These are phyloP conservation scores for Semaprochilodus insignis DNA, from an alignment of 2,797 vertebrate genomes.

Conservation along the genomic window DNA sequence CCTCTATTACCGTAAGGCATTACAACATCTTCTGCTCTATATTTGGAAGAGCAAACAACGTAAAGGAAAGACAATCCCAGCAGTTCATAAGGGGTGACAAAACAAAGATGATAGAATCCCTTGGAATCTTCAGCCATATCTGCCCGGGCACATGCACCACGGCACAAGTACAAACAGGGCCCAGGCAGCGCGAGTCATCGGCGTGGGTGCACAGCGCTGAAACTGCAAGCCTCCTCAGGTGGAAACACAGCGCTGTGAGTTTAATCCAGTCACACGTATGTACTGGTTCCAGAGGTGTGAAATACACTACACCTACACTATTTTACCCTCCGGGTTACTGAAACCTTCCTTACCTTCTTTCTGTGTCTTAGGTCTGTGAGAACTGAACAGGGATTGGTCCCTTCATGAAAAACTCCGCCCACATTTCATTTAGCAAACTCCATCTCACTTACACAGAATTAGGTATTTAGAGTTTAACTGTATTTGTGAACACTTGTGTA, in stretches of 20 bases:
- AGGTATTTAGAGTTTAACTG: too few species aligned
- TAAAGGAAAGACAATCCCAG: slow-evolving; percentile 47
- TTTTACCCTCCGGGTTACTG: neutral
- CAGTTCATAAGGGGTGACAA: slow-evolving; percentile 39
- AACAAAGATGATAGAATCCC: slow-evolving; percentile 42
- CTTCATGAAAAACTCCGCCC: too few species aligned
- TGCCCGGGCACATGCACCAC: slow-evolving; percentile 9
- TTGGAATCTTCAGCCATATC: slow-evolving; percentile 24
- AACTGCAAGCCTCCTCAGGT: neutral
- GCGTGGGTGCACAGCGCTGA: neutral
- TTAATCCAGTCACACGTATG: neutral
- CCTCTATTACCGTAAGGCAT: slow-evolving; percentile 43
- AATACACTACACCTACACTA: neutral
- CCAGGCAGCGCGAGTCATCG: too few species aligned
- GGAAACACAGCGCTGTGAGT: neutral
- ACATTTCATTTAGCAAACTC: too few species aligned
- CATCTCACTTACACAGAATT: too few species aligned
- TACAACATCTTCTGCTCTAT: slow-evolving; percentile 35
- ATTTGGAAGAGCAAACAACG: slow-evolving; percentile 59
- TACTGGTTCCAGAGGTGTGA: neutral
- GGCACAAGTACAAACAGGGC: neutral
- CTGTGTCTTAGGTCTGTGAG: neutral
- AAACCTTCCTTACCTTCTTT: neutral
- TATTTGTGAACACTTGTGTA: too few species aligned
- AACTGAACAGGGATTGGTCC: neutral